A percentile compares a stretch with the other conserved stretches of the same genome.
Conservation (phyloP, 2,797 vertebrate species). For the Phoebastria nigripes region DNA sequence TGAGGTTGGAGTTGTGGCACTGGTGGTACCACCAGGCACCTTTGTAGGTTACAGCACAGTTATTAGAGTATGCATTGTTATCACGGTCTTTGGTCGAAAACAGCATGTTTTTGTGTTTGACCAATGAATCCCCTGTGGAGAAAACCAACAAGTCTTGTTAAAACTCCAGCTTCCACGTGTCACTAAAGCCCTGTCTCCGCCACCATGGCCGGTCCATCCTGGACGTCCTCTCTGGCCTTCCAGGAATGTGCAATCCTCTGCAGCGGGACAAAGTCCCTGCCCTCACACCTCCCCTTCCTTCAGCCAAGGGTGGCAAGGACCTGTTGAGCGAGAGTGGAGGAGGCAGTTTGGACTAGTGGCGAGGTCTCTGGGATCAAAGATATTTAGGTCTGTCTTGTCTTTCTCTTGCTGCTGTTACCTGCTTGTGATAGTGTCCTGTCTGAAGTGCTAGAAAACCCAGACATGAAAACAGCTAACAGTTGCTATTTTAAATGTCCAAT, state of each 20-base stretch:
- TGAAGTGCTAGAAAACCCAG: not conserved
- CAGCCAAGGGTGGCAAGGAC: too few species aligned
- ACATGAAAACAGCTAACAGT: not conserved
- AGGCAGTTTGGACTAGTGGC: not conserved
- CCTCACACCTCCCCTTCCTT: not conserved
- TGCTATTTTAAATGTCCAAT: not conserved
- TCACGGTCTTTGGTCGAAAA: not conserved
- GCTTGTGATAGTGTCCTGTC: not conserved
- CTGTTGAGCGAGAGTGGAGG: not conserved
- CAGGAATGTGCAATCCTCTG: not conserved
- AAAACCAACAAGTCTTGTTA: not conserved
- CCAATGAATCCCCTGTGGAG: not conserved
- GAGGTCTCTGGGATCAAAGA: not conserved
- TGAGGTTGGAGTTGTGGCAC: not conserved
- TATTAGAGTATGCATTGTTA: not conserved
- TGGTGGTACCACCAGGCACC: accelerated
- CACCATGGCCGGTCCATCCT: not conserved
- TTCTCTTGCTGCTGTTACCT: not conserved
- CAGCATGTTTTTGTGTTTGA: not conserved
- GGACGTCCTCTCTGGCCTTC: not conserved
- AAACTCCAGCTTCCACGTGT: not conserved
- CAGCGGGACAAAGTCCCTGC: not conserved
- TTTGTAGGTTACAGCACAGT: not conserved
- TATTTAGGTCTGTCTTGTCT: not conserved
- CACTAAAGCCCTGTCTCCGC: not conserved